Percentiles rank a stretch among this genome's conserved stretches.
These are phyloP conservation scores for Corydoras maculifer DNA, from an alignment of 2,113 vertebrate species.

Conservation along the genomic window DNA sequence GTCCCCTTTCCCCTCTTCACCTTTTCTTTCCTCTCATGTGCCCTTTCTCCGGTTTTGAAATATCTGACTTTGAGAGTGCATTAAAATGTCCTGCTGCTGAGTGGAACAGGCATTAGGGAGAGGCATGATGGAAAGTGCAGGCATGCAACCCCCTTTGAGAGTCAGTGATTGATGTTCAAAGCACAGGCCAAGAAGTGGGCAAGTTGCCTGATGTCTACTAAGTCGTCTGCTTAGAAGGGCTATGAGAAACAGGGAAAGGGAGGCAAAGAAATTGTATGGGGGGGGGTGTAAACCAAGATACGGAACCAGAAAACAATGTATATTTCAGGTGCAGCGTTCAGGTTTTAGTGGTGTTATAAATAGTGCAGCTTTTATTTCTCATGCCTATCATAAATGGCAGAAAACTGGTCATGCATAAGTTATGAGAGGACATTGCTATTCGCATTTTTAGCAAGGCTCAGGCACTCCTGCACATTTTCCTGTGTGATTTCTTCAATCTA, in stretches of 20 bases:
- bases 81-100: conserved; percentile 51
- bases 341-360: too few species aligned
- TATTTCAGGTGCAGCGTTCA: too few species aligned
- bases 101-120: conserved; percentile 47
- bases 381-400: too few species aligned
- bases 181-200: conserved; percentile 53
- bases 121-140: conserved; percentile 41
- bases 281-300: background rate
- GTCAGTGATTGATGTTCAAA: conserved; percentile 58
- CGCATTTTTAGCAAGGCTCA: background rate
- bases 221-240: conserved; percentile 44
- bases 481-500: conserved; percentile 12
- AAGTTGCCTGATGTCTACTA: conserved; percentile 43
- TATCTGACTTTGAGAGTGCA: conserved; percentile 59
- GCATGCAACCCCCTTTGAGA: conserved; percentile 48
- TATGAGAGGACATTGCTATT: background rate
- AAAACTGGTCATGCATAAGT: background rate
- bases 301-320: background rate
- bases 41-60: conserved; percentile 33
- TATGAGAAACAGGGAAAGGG: conserved; percentile 30
- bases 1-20: conserved; percentile 8
- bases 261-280: background rate
- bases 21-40: conserved; percentile 28
- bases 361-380: too few species aligned
- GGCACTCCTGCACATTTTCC: background rate